phyloP scores from a whole-genome alignment of 1,140 invertebrate species.

The Leptinotarsa undecemlineata region DNA sequence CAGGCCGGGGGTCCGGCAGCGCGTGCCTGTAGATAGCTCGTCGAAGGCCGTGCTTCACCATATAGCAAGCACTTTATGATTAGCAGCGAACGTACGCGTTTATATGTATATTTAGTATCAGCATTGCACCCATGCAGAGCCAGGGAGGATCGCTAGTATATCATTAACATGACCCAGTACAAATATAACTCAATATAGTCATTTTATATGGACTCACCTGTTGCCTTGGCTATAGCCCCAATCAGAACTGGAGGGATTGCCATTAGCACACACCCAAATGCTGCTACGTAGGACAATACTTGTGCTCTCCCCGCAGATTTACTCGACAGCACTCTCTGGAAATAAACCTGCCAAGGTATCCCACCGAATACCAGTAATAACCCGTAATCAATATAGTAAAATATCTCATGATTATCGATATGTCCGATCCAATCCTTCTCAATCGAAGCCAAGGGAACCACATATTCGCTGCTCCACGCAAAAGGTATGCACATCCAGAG shows the following conservation, averaged over 20 bases:
- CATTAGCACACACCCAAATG: slow-evolving; percentile 93
- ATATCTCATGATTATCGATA: slow-evolving; percentile 73
- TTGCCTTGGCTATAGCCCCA: slow-evolving; percentile 93
- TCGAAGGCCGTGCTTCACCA: too few relatives aligned
- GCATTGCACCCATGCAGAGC: too few relatives aligned
- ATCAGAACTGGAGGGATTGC: slow-evolving; percentile 95
- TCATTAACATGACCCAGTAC: too few relatives aligned
- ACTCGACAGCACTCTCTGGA: slow-evolving; percentile 94
- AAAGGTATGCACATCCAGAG: slow-evolving; percentile 98
- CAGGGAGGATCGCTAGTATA: too few relatives aligned
- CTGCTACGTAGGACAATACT: slow-evolving; percentile 94
- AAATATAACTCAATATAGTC: too few relatives aligned
- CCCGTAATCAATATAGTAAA: slow-evolving; percentile 88
- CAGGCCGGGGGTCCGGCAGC: too few relatives aligned
- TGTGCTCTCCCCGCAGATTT: slow-evolving; percentile 92
- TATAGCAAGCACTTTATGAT: too few relatives aligned
- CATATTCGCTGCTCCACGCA: slow-evolving; percentile 84
- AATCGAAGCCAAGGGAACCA: slow-evolving; percentile 75
- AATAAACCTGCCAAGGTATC: slow-evolving; percentile 99
- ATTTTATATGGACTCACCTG: slow-evolving; percentile 65
- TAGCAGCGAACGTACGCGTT: too few relatives aligned
- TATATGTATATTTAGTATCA: too few relatives aligned
- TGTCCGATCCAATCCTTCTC: slow-evolving; percentile 90
- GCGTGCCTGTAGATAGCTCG: too few relatives aligned
- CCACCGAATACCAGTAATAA: slow-evolving; percentile 94